A percentile compares a stretch with the other conserved stretches of the same genome.
Conservation (phyloP, 2,797 vertebrate species). For the Lophotriccus pileatus region DNA sequence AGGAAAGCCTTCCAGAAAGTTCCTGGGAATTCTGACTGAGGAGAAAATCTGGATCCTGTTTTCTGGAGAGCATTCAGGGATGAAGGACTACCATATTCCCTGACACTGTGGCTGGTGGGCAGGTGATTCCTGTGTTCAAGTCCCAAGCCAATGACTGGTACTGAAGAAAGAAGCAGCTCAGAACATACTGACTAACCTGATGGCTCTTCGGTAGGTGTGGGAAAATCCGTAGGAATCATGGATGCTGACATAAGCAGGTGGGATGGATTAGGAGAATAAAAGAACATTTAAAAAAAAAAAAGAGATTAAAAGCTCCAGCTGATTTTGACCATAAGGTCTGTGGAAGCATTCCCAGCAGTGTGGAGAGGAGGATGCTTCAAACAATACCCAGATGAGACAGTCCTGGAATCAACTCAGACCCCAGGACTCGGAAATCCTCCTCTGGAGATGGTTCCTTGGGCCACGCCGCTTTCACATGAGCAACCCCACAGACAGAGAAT, state of each 20-base stretch:
- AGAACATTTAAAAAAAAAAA: neutral
- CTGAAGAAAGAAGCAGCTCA: neutral
- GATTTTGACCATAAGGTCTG: neutral
- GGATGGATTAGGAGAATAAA: neutral
- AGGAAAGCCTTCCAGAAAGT: neutral
- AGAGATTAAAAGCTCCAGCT: neutral
- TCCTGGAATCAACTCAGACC: neutral
- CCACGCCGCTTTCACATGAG: neutral
- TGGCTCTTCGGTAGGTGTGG: neutral
- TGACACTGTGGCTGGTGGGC: neutral
- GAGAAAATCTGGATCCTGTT: neutral
- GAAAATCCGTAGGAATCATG: neutral
- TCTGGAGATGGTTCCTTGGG: neutral
- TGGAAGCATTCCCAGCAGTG: neutral
- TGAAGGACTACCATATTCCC: neutral
- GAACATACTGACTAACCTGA: neutral
- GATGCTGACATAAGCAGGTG: neutral
- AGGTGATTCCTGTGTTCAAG: neutral
- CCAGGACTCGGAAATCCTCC: neutral
- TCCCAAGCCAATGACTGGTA: neutral
- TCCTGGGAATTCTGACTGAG: neutral
- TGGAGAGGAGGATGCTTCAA: neutral
- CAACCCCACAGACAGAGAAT: neutral
- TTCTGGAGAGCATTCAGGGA: neutral
- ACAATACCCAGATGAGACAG: fast-evolving